Base-by-base conservation (phyloP, 2,113 vertebrate genomes). In the Toxostoma redivivum region DNA sequence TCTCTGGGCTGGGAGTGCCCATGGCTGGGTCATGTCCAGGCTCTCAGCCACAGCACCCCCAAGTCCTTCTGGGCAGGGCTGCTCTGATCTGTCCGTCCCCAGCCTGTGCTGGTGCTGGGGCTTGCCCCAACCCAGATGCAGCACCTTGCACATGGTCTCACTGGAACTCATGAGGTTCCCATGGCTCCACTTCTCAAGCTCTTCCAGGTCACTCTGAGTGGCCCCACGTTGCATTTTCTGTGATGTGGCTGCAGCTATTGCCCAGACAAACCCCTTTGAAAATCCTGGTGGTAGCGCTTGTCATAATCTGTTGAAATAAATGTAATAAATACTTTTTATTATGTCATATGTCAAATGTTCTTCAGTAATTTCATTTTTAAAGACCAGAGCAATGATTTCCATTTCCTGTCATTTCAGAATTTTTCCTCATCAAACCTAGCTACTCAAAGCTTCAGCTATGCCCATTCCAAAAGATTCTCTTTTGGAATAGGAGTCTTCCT, bases 151-250 rank as follows among this genome's bases (percentile, higher is more conserved):
- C n/a, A 56, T 71, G n/a, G 5, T 47, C n/a, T 56, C 25, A 14
- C 5, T 64, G 21, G 13, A 27, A 14, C 21, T 56, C 24, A 9
- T 42, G 21, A 22, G 3, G 9, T 56, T 56, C 66, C 25, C 17
- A 8, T 42, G 22, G 16, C 21, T 56, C 5, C 42, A 22, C 30
- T 42, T 64, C 50, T 71, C n/a, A 19, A 42, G 16, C 11, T 48
- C 37, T 54, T 35, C 48, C 35, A 35, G 25, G 42, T 35, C 16
- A 38, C 20, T 54, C 30, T 54, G 24, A 70, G 30, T 3, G 11
- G 30, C 1, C 0, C 42, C 1, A 0, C 10, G 1, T 35, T n/a
- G 9, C 2, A 5, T 76, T 15, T 81, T 72, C 60, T 47, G 20
- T 65, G 30, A 24, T 64, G 15, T 3, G 21, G 25, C n/a, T 84